phyloP scores from a whole-genome alignment of 1,140 invertebrate genomes.

The Drosophila kurseongensis region DNA sequence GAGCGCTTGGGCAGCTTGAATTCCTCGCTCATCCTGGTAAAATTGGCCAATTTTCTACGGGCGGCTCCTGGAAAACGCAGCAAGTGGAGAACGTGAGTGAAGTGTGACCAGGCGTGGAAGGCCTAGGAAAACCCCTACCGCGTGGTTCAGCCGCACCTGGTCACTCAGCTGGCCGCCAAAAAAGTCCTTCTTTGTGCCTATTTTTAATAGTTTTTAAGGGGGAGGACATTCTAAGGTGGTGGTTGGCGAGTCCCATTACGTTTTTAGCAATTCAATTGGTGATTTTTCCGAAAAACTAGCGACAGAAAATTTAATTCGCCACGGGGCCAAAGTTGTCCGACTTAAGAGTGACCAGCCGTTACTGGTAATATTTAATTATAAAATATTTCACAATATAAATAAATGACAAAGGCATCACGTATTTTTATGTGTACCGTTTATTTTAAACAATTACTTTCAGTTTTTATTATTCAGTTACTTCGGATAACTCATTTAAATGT shows the following conservation, averaged over 20 bases:
- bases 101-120: conserved; percentile 2
- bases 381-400: no score
- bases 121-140: neutral
- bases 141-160: neutral
- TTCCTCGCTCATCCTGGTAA: conserved; percentile 85
- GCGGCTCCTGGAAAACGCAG: conserved; percentile 18
- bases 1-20: conserved; percentile 90
- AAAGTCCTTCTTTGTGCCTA: neutral
- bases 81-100: conserved; percentile 42
- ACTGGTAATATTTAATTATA: no score
- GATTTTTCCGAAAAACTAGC: neutral
- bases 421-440: no score
- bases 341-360: neutral
- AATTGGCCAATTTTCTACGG: conserved; percentile 35
- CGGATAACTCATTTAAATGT: no score
- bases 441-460: no score
- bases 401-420: no score
- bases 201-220: neutral
- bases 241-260: neutral
- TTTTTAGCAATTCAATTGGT: neutral
- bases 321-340: neutral
- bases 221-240: neutral
- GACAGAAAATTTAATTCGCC: neutral
- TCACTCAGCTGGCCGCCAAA: neutral
- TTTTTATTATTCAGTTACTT: no score